phyloP scores from a whole-genome alignment of 2,113 vertebrate species.

The Pongo pygmaeus region DNA sequence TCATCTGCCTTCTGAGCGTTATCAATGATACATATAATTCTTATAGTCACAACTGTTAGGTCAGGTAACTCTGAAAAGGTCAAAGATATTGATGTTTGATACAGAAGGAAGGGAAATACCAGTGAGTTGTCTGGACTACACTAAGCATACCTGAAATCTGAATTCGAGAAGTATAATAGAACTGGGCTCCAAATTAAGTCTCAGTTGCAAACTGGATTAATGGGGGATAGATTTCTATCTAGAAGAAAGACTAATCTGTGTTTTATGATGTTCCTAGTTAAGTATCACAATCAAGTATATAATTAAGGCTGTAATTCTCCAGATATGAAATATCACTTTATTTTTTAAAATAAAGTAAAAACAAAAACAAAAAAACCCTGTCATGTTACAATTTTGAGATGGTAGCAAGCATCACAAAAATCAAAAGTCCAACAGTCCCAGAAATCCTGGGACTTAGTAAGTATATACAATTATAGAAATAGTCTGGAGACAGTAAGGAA shows the following conservation, averaged over 20 bases:
- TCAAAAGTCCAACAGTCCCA: neutral
- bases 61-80: neutral
- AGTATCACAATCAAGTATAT: neutral
- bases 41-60: neutral
- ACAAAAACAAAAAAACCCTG: neutral
- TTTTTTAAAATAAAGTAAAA: neutral
- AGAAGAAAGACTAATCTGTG: neutral
- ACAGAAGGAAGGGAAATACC: neutral
- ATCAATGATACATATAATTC: neutral
- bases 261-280: slow-evolving; percentile 29
- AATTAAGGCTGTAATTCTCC: neutral
- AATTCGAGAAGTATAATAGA: neutral
- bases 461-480: neutral
- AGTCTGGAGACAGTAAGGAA: neutral
- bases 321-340: neutral
- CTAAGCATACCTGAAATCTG: neutral
- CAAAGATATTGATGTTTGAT: neutral
- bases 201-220: slow-evolving; percentile 20
- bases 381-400: slow-evolving; percentile 22
- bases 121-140: neutral
- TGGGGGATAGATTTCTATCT: neutral
- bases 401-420: neutral
- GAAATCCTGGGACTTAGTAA: neutral
- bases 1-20: neutral
- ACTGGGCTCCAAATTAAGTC: slow-evolving; percentile 10